Base-by-base conservation (phyloP, 2,797 vertebrate genomes). In the Chiloscyllium punctatum region DNA sequence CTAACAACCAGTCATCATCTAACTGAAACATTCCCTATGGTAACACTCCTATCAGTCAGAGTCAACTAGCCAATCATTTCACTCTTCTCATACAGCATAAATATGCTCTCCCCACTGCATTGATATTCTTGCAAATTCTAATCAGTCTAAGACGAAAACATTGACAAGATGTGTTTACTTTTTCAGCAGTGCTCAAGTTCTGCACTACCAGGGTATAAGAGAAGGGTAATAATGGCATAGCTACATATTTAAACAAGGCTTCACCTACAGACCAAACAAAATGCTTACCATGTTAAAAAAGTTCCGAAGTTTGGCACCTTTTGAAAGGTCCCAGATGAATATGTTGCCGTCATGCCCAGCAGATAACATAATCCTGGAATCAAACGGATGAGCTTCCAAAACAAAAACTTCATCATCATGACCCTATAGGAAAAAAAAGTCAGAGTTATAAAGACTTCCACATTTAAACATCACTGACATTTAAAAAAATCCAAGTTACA, bases 391-490 rank as follows among this genome's bases (percentile, higher is more conserved):
- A 88, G 99, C 98, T 97, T 99, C 99, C 97, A 99, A 96, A 95
- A 99, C 99, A 97, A 98, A 99, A 95, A 99, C 98, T 97, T 99
- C 99, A 48, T 99, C 99, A 68, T 99, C 99, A 0, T 99, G 99
- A 95, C 99, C 99, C 99, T 99, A 96, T 23, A 96, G 7, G 96
- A 0, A 95, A 96, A 96, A 8, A 33, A 9, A 74, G 42, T 27
- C 9, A 62, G 57, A 62, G 9, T 15, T 53, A 18, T 74, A 30
- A 95, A 91, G 15, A n/a, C 13, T 21, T 11, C 33, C 57, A 62
- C 11, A 62, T 57, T 13, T 30, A 90, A 62, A 72, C 30, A 74
- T 23, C 30, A 94, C 30, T 13, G 37, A n/a, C 57, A 48, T 21
- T 25, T 25, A 71, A 48, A 74, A 53, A 62, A 62, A 62, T 62